Evolutionary conservation across 2,797 vertebrate species (phyloP).

Genomic region (Acridotheres tristis): DNA sequence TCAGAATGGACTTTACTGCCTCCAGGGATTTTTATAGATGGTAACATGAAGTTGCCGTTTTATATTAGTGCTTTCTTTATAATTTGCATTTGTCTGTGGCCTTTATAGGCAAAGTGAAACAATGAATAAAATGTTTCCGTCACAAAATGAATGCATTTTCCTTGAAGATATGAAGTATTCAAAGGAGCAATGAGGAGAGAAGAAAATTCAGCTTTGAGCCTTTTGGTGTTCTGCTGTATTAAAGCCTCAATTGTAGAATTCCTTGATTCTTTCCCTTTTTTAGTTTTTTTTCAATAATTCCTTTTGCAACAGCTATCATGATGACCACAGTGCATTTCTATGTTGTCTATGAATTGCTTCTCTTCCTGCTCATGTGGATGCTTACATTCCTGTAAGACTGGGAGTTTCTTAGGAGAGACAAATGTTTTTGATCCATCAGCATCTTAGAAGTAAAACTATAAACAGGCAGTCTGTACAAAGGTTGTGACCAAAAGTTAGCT

Average conservation of each 20-base stretch:
- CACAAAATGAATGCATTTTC: not conserved
- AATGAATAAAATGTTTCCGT: not conserved
- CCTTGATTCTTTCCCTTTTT: not conserved
- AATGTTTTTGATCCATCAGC: not conserved
- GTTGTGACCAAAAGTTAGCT: not conserved
- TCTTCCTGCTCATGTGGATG: not conserved
- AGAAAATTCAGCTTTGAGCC: not conserved
- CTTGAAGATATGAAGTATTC: not conserved
- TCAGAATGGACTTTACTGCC: not conserved
- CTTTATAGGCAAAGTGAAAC: not conserved
- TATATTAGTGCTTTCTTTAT: not conserved
- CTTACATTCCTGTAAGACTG: not conserved
- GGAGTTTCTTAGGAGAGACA: not conserved
- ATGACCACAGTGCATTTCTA: not conserved
- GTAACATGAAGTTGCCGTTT: not conserved
- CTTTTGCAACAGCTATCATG: not conserved
- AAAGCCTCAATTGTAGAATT: not conserved
- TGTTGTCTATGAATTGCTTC: not conserved
- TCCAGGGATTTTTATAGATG: not conserved
- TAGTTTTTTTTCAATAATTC: not conserved
- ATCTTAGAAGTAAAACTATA: not conserved
- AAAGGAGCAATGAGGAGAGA: not conserved
- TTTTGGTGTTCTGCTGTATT: not conserved
- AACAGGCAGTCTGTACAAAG: not conserved
- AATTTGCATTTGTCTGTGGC: not conserved